A percentile compares a stretch with the other conserved stretches of the same genome.
phyloP scores from a whole-genome alignment of 1,140 invertebrate genomes.

The Tetramorium parvispinum region DNA sequence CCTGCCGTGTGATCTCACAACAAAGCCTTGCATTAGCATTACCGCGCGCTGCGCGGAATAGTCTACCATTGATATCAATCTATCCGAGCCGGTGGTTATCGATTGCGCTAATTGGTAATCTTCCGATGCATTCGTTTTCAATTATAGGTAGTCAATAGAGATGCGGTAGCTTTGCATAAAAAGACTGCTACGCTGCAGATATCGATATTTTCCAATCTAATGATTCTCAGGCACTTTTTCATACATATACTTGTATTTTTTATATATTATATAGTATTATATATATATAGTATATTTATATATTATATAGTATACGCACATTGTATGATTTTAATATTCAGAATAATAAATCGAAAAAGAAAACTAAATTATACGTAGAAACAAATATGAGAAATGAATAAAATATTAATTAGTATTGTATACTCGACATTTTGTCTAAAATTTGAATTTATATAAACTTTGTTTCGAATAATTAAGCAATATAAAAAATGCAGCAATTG shows the following conservation, averaged over 20 bases:
- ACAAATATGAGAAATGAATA: background rate
- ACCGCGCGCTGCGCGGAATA: background rate
- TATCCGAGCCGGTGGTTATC: conserved; percentile 18
- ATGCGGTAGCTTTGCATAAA: conserved; percentile 4
- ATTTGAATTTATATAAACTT: background rate
- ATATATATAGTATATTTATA: background rate
- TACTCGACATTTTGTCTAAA: background rate
- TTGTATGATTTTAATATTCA: background rate
- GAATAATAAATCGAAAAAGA: background rate
- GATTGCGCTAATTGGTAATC: conserved; percentile 54
- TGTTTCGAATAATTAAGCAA: background rate
- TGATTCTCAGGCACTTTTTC: background rate
- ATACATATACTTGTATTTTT: background rate
- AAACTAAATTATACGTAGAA: background rate
- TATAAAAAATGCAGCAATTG: background rate
- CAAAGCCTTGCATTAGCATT: conserved; percentile 38
- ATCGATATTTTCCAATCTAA: background rate
- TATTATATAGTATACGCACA: background rate
- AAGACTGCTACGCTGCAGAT: background rate
- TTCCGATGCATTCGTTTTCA: conserved; percentile 29
- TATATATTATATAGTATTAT: background rate
- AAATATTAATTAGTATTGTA: background rate
- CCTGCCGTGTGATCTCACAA: conserved; percentile 19
- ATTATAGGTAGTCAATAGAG: conserved; percentile 6
- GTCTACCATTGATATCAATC: conserved; percentile 23